Conservation (phyloP, 2,888 invertebrate genomes). For the Lagria hirta region DNA sequence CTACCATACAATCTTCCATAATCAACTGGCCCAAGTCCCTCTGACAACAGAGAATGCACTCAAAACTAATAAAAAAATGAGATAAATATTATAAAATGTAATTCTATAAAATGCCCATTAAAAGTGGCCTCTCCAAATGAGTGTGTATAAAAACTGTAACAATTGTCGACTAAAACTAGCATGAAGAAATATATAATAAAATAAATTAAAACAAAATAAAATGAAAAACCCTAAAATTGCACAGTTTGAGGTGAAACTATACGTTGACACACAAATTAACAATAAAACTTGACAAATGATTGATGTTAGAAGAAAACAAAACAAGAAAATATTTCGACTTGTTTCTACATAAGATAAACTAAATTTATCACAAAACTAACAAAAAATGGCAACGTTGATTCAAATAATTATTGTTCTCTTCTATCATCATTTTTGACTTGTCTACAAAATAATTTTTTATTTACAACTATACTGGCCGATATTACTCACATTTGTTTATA, state of each 20-base stretch:
- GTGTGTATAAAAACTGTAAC: constrained; percentile 15
- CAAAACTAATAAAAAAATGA: constrained; percentile 35
- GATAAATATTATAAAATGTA: constrained; percentile 42
- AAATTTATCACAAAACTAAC: constrained; percentile 31
- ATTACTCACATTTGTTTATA: constrained; percentile 23
- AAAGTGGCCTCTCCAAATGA: constrained; percentile 32
- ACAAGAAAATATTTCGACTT: no score
- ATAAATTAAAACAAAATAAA: constrained; percentile 34
- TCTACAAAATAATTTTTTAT: no score
- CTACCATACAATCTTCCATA: constrained; percentile 28
- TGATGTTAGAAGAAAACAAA: no score
- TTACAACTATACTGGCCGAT: constrained; percentile 43
- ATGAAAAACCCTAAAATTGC: constrained; percentile 43
- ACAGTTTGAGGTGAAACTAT: no score
- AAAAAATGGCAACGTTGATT: constrained; percentile 8
- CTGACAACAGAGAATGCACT: constrained; percentile 39
- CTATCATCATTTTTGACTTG: no score
- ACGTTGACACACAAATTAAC: no score
- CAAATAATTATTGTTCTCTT: no score
- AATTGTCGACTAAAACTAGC: constrained; percentile 3
- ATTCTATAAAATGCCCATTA: constrained; percentile 45
- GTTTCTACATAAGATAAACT: no score
- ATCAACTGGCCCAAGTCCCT: constrained; percentile 52
- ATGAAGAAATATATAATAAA: no score
- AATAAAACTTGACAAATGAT: no score